Percentiles rank a stretch among this genome's conserved stretches.
These are phyloP conservation scores for Gorilla gorilla DNA, from an alignment of 2,113 vertebrate genomes.

Conservation along the genomic window DNA sequence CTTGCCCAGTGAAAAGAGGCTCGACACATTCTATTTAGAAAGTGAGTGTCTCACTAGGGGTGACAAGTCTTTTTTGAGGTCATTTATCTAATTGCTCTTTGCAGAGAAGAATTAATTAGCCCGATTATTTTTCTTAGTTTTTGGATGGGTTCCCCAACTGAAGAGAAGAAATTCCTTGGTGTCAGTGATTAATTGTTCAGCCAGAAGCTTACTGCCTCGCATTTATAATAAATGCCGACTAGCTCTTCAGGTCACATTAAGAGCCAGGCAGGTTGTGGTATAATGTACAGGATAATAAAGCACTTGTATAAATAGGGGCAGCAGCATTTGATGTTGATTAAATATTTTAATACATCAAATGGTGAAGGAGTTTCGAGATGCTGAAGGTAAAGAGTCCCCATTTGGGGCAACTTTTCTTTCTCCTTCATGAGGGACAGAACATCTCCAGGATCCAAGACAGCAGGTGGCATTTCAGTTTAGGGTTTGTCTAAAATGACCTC, in stretches of 20 bases:
- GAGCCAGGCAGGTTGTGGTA: slow-evolving; percentile 81
- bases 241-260: slow-evolving; percentile 84
- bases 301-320: slow-evolving; percentile 85
- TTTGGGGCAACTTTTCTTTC: slow-evolving; percentile 49
- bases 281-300: slow-evolving; percentile 83
- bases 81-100: slow-evolving; percentile 98
- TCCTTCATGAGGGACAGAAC: slow-evolving; percentile 7
- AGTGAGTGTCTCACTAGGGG: slow-evolving; percentile 91
- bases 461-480: slow-evolving; percentile 48
- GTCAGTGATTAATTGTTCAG: slow-evolving; percentile 97
- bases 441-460: slow-evolving; percentile 48
- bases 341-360: slow-evolving; percentile 86
- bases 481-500: slow-evolving; percentile 69
- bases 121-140: slow-evolving; percentile 96
- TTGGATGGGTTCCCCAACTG: slow-evolving; percentile 97
- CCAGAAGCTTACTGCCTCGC: slow-evolving; percentile 91
- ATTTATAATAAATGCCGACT: slow-evolving; percentile 88
- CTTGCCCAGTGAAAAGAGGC: slow-evolving; percentile 86
- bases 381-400: slow-evolving; percentile 57
- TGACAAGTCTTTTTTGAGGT: slow-evolving; percentile 92
- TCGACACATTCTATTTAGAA: slow-evolving; percentile 89
- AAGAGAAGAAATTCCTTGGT: slow-evolving; percentile 95
- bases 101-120: slow-evolving; percentile 99
- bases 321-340: slow-evolving; percentile 83
- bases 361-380: slow-evolving; percentile 59